phyloP scores from a whole-genome alignment of 1,140 invertebrate species.

The Monomorium pharaonis region DNA sequence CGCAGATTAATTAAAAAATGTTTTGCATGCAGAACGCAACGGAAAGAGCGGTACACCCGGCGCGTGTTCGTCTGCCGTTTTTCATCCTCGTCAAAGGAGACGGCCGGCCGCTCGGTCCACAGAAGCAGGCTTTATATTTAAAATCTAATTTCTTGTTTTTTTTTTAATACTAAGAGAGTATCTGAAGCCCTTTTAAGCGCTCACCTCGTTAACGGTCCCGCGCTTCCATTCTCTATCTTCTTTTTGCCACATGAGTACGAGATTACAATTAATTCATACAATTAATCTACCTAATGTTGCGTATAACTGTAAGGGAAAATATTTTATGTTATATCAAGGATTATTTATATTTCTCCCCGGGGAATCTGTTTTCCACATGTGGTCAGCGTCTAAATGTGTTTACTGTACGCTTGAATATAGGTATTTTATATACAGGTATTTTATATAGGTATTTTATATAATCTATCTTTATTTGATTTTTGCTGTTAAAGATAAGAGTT shows the following conservation, averaged over 20 bases:
- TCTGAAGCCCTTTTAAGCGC: slow-evolving; percentile 30
- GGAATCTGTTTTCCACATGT: neutral
- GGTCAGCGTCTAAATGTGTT: neutral
- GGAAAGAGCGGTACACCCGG: slow-evolving; percentile 13
- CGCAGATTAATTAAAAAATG: slow-evolving; percentile 71
- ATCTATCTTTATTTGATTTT: neutral
- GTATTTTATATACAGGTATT: no score
- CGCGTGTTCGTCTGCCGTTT: slow-evolving; percentile 17
- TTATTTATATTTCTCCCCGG: neutral
- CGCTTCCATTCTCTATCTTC: neutral
- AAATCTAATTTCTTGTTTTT: slow-evolving; percentile 19
- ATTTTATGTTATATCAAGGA: neutral
- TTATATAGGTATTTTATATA: no score
- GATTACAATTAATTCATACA: neutral
- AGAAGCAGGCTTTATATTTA: slow-evolving; percentile 47
- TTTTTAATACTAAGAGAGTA: slow-evolving; percentile 22
- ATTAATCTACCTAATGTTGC: neutral
- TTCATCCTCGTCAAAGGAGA: slow-evolving; percentile 35
- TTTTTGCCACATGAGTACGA: neutral
- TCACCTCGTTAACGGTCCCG: slow-evolving; percentile 13
- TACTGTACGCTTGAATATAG: neutral
- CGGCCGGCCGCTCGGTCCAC: neutral
- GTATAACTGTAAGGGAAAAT: neutral
- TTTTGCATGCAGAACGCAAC: slow-evolving; percentile 67
- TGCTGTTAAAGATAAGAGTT: neutral